A percentile compares a stretch with the other conserved stretches of the same genome.
Evolutionary conservation across 2,888 invertebrate species (phyloP).

Genomic region (Lysandra bellargus): DNA sequence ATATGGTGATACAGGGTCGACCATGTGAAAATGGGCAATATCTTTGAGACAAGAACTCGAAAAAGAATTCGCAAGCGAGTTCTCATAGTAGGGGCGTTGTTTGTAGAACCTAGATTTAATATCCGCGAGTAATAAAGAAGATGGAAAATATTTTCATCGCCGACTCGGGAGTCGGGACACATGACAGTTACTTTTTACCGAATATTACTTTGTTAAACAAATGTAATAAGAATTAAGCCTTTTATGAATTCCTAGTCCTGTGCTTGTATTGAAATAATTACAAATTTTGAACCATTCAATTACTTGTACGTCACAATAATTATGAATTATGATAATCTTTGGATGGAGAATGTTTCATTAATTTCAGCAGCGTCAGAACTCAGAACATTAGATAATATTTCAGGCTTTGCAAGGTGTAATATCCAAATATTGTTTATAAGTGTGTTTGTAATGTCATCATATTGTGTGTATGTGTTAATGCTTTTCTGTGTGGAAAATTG

Average conservation of each 20-base stretch:
- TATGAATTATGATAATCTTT: too few relatives aligned
- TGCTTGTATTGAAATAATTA: background rate
- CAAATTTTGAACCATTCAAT: too few relatives aligned
- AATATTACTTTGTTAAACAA: background rate
- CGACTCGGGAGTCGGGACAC: slow-evolving; percentile 53
- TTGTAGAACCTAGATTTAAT: slow-evolving; percentile 68
- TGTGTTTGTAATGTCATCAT: too few relatives aligned
- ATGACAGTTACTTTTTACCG: slow-evolving; percentile 17
- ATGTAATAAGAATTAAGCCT: background rate
- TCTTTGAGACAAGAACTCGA: background rate
- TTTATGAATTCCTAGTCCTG: background rate
- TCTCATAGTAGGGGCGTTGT: slow-evolving; percentile 47
- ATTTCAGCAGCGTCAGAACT: too few relatives aligned
- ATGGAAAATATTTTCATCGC: slow-evolving; percentile 74
- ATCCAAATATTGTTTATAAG: too few relatives aligned
- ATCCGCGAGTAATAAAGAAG: slow-evolving; percentile 64
- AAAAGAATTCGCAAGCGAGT: background rate
- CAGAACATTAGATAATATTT: too few relatives aligned
- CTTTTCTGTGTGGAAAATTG: too few relatives aligned
- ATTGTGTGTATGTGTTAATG: too few relatives aligned
- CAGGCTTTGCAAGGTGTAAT: too few relatives aligned
- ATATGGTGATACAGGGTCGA: too few relatives aligned
- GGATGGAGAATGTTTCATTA: too few relatives aligned
- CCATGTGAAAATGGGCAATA: background rate
- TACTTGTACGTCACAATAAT: too few relatives aligned